Base-by-base conservation (phyloP, 2,888 invertebrate genomes). In the Ceriagrion tenellum region DNA sequence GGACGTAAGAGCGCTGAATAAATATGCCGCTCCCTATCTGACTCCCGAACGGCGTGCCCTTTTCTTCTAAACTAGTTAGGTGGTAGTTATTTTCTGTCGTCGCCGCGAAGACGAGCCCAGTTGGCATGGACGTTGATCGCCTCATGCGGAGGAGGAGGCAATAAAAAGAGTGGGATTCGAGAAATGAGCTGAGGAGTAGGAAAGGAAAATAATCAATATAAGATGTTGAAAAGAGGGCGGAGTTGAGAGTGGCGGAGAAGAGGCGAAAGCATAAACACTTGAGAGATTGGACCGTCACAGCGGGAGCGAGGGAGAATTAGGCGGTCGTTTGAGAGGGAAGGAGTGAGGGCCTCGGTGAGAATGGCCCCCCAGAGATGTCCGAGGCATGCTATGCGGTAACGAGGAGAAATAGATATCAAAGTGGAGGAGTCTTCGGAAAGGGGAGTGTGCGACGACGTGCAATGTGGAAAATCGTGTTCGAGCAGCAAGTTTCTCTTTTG, bases 241-340 rank as follows among this genome's bases (percentile, higher is more conserved):
- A 55, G 89, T 30, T 4, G 88, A 47, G 23, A 20, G 47, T 16
- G 20, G 20, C 0, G 47, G 55, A 12, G 26, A 26, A 63, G 91
- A 40, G 91, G 90, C n/a, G 30, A 91, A 40, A 20, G 47, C 40
- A 74, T 47, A 93, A 47, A 69, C 40, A 69, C 23, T 47, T 47
- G 12, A 69, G 3, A 91, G 91, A 91, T 91, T 91, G 91, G 93
- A 69, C 55, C 69, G 47, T 93, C 93, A 23, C 93, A 93, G 93
- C 93, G 93, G 93, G 93, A n/a, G 93, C n/a, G 47, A 63, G 91
- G 63, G 40, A 91, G 40, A 55, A 89, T 89, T 30, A 81, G 81
- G 81, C 18, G 81, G 81, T 0, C 8, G 81, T 35, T 35, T 81
- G 35, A 35, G 35, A 59, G 59, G 23, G 23, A 26, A 26, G 69